A percentile compares a stretch with the other conserved stretches of the same genome.
phyloP scores from a whole-genome alignment of 2,888 invertebrate species.

The Drosophila mercatorum region DNA sequence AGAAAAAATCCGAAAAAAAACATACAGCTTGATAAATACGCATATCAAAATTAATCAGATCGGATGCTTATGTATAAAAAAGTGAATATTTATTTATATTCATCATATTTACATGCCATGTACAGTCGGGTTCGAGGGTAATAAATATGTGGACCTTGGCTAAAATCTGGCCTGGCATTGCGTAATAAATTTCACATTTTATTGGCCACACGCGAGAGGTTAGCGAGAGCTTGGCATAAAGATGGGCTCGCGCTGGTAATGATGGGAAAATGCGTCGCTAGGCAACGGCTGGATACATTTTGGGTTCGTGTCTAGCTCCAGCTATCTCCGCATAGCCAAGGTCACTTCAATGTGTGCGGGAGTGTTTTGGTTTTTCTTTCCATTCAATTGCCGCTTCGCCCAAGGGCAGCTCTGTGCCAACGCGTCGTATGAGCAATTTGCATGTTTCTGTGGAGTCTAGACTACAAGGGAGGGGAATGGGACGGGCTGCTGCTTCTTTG shows the following conservation, averaged over 20 bases:
- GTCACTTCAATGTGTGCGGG: slow-evolving; percentile 26
- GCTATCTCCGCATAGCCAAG: slow-evolving; percentile 23
- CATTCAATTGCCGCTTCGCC: slow-evolving; percentile 31
- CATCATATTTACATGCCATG: slow-evolving; percentile 34
- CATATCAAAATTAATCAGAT: slow-evolving; percentile 58
- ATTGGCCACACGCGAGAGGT: slow-evolving; percentile 42
- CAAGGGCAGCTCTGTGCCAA: slow-evolving; percentile 21
- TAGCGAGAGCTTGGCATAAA: slow-evolving; percentile 12
- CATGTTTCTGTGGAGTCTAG: slow-evolving; percentile 53
- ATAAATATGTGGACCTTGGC: slow-evolving; percentile 41
- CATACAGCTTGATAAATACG: slow-evolving; percentile 21
- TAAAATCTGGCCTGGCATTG: slow-evolving; percentile 24
- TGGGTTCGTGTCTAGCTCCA: background rate
- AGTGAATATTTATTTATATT: slow-evolving; percentile 47
- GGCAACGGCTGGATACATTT: slow-evolving; percentile 34
- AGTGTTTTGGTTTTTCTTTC: slow-evolving; percentile 11
- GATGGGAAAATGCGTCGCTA: slow-evolving; percentile 38
- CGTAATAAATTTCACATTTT: slow-evolving; percentile 55
- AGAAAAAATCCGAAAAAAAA: slow-evolving; percentile 6
- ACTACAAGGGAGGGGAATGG: slow-evolving; percentile 17
- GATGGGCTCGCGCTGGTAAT: slow-evolving; percentile 33
- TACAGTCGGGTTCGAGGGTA: slow-evolving; percentile 34
- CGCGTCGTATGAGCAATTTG: slow-evolving; percentile 66
- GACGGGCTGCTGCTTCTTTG: slow-evolving; percentile 7
- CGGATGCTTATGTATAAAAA: slow-evolving; percentile 13